Percentiles rank a stretch among this genome's conserved stretches.
Evolutionary conservation across 92 coral and sea anemone species (phyloP).

Genomic region (Desmophyllum pertusum): DNA sequence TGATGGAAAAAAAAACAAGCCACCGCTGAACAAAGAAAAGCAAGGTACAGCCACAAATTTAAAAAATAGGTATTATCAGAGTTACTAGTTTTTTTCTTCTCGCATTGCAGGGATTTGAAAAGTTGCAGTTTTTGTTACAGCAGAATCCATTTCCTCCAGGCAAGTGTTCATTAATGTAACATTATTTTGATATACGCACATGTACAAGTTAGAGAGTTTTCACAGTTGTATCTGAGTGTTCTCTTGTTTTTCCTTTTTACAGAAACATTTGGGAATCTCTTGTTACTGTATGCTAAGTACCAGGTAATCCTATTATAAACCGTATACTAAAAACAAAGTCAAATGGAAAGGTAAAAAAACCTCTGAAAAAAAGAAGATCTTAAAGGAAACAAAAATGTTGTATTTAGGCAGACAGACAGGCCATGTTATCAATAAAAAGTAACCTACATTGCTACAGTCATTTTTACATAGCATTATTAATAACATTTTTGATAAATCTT

Average conservation of each 20-base stretch:
- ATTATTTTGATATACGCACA: no score
- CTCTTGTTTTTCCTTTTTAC: background rate
- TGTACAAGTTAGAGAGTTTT: no score
- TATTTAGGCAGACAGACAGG: background rate
- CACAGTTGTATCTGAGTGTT: background rate
- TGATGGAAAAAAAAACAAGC: background rate
- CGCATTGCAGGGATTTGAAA: conserved; percentile 88
- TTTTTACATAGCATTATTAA: no score
- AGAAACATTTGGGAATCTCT: conserved; percentile 97
- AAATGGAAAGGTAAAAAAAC: background rate
- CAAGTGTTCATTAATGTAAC: background rate
- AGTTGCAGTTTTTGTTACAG: conserved; percentile 93
- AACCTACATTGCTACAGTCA: no score
- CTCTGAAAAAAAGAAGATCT: background rate
- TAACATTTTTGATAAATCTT: no score
- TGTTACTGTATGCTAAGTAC: conserved; percentile 87
- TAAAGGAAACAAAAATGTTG: background rate
- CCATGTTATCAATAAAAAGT: background rate
- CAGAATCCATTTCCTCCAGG: conserved; percentile 99
- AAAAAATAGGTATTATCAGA: background rate
- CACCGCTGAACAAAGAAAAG: background rate
- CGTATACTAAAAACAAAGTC: no score
- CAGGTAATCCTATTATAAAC: conserved; percentile 59
- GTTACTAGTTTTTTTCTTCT: background rate
- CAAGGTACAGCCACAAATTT: background rate